phyloP scores from a whole-genome alignment of 2,888 invertebrate species.

The Panopea generosa region DNA sequence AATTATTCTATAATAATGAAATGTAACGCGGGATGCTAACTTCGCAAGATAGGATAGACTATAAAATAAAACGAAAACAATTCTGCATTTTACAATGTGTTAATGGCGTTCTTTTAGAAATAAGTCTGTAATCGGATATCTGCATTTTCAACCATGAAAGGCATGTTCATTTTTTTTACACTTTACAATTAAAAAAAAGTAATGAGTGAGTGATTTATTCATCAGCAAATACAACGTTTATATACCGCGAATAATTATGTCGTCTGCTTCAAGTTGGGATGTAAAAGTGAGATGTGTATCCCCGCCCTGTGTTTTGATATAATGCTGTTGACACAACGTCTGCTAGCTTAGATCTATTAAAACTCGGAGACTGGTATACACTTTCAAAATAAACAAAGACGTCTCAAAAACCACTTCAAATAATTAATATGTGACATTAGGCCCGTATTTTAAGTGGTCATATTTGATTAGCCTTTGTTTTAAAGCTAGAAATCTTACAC shows the following conservation, averaged over 20 bases:
- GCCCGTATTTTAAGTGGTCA: conserved; percentile 15
- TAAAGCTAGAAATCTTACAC: conserved; percentile 44
- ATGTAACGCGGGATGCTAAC: too few species aligned
- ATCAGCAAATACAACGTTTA: conserved; percentile 19
- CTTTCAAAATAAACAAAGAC: conserved; percentile 52
- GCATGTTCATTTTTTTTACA: too few species aligned
- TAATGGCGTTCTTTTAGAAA: too few species aligned
- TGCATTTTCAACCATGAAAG: too few species aligned
- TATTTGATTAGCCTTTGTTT: conserved; percentile 48
- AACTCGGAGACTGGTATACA: conserved; percentile 11
- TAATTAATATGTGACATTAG: conserved; percentile 58
- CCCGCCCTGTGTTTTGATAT: conserved; percentile 38
- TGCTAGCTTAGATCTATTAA: conserved; percentile 12
- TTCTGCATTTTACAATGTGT: too few species aligned
- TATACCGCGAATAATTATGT: conserved; percentile 15
- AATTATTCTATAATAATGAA: too few species aligned
- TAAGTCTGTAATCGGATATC: too few species aligned
- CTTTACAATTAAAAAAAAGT: too few species aligned
- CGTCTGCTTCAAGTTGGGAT: conserved; percentile 39
- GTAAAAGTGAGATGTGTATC: conserved; percentile 15
- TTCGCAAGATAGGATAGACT: too few species aligned
- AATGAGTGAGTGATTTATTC: conserved; percentile 26
- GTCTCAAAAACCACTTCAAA: conserved; percentile 48
- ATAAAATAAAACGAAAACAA: too few species aligned
- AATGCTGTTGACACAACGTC: conserved; percentile 48